Percentiles rank a stretch among this genome's conserved stretches.
Conservation (phyloP, 1,140 invertebrate genomes). For the Papilio machaon region DNA sequence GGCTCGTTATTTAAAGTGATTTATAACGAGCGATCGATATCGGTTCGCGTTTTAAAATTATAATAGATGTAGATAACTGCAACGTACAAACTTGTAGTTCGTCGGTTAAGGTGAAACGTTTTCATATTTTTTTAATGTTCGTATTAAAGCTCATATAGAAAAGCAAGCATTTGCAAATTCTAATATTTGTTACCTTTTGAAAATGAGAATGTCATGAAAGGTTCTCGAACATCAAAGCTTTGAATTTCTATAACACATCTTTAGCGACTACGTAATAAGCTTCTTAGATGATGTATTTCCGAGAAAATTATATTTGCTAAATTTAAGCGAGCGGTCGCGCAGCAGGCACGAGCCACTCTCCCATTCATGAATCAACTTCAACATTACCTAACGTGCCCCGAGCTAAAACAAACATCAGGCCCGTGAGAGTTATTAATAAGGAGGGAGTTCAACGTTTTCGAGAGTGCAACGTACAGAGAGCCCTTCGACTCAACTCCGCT, state of each 20-base stretch:
- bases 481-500: neutral
- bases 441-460: slow-evolving; percentile 76
- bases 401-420: slow-evolving; percentile 75
- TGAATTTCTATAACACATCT: slow-evolving; percentile 30
- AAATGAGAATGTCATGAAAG: neutral
- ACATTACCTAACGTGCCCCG: slow-evolving; percentile 72
- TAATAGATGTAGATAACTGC: slow-evolving; percentile 23
- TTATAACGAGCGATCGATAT: slow-evolving; percentile 27
- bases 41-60: slow-evolving; percentile 27
- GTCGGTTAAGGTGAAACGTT: neutral
- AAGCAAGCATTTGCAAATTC: neutral
- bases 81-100: neutral
- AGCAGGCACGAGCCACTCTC: slow-evolving; percentile 60
- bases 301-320: slow-evolving; percentile 75
- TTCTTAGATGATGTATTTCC: slow-evolving; percentile 73
- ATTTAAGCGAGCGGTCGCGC: slow-evolving; percentile 65
- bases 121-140: neutral
- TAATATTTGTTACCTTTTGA: neutral
- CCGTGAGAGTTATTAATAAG: slow-evolving; percentile 78
- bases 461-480: slow-evolving; percentile 41
- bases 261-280: slow-evolving; percentile 57
- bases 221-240: slow-evolving; percentile 21
- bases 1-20: slow-evolving; percentile 24
- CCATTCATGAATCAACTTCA: slow-evolving; percentile 81
- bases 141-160: neutral